Conservation (phyloP, 2,888 invertebrate genomes). For the Hydrotaea cyrtoneurina region DNA sequence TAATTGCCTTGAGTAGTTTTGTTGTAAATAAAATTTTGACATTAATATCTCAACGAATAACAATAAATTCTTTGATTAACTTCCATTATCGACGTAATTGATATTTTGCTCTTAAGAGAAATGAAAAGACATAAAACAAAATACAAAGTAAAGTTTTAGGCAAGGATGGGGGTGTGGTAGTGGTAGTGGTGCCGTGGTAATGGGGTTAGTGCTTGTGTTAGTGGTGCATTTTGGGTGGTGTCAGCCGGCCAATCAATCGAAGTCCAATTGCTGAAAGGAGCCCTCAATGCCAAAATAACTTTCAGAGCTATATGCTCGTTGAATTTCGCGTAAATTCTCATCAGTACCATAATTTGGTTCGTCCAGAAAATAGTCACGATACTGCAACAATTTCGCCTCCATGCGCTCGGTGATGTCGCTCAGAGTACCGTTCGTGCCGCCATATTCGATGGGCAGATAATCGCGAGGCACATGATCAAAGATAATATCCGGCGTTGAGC, state of each 20-base stretch:
- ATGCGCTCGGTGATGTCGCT: conserved; percentile 76
- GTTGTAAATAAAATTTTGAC: too few relatives aligned
- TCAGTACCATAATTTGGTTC: conserved; percentile 75
- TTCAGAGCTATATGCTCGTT: conserved; percentile 69
- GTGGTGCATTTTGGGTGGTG: background rate
- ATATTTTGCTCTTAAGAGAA: too few relatives aligned
- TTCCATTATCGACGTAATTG: too few relatives aligned
- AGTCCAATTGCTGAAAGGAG: conserved; percentile 78
- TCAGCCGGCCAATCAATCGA: conserved; percentile 73
- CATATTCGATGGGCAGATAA: conserved; percentile 85
- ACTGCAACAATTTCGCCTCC: conserved; percentile 74
- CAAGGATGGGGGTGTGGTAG: background rate
- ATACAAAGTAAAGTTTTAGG: too few relatives aligned
- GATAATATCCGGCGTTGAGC: conserved; percentile 83
- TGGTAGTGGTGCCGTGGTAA: background rate
- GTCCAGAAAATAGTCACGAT: conserved; percentile 75
- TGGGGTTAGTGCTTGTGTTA: background rate
- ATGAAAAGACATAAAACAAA: conserved; percentile 22
- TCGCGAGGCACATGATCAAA: conserved; percentile 83
- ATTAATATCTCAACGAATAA: too few relatives aligned
- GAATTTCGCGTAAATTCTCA: conserved; percentile 74
- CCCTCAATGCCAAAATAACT: conserved; percentile 78
- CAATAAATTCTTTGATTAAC: too few relatives aligned
- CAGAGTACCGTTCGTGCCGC: conserved; percentile 83
- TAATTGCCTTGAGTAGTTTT: too few relatives aligned